Percentiles rank a stretch among this genome's conserved stretches.
phyloP scores from a whole-genome alignment of 1,140 invertebrate genomes.

The Microplitis demolitor region DNA sequence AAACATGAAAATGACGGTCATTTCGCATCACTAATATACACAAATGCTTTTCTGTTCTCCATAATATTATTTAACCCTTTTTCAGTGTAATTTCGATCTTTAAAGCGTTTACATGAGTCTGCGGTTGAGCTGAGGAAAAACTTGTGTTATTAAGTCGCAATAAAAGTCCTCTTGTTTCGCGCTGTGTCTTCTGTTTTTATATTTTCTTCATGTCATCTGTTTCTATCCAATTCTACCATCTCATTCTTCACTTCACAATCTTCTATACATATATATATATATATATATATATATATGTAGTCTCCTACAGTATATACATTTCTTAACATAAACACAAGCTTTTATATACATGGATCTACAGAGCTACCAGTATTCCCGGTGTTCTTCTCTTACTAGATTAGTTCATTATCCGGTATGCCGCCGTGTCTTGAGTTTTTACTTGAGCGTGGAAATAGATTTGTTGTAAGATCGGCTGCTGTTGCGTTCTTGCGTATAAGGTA shows the following conservation, averaged over 20 bases:
- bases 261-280: background rate
- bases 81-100: background rate
- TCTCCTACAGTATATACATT: background rate
- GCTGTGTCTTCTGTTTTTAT: conserved; percentile 21
- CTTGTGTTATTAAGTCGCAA: conserved; percentile 47
- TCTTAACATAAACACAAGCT: background rate
- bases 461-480: conserved; percentile 42
- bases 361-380: background rate
- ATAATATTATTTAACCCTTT: no score
- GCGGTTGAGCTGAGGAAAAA: conserved; percentile 36
- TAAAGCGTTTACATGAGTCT: conserved; percentile 21
- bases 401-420: conserved; percentile 46
- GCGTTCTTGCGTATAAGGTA: conserved; percentile 35
- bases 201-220: conserved; percentile 13
- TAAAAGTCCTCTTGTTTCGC: conserved; percentile 35
- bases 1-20: no score
- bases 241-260: background rate
- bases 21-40: no score
- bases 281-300: background rate
- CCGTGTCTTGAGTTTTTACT: conserved; percentile 48
- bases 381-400: conserved; percentile 40
- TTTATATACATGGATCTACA: background rate
- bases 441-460: conserved; percentile 48
- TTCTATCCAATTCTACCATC: background rate
- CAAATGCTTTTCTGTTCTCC: no score